These are phyloP conservation scores for Chlorodrepanis virens DNA, from an alignment of 2,113 vertebrate species.

Conservation along the genomic window DNA sequence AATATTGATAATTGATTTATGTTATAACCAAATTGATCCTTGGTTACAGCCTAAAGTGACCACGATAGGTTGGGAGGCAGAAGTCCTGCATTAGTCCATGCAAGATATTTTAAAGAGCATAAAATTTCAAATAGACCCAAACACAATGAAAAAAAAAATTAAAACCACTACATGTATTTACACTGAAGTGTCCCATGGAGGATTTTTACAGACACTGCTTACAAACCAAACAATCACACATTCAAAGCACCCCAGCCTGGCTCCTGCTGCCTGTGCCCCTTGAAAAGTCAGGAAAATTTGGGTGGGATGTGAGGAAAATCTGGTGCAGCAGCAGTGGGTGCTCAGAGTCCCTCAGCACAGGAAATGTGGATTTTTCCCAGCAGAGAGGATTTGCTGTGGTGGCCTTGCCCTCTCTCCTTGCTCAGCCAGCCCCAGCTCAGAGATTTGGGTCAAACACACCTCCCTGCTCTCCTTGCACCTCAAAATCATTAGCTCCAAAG, in stretches of 20 bases:
- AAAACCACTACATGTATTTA: not conserved
- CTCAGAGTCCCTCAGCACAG: not conserved
- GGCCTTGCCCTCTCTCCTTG: not conserved
- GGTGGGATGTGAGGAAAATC: not conserved
- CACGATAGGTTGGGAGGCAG: not conserved
- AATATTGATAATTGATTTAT: not conserved
- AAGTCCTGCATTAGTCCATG: not conserved
- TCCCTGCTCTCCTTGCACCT: not conserved
- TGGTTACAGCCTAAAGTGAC: not conserved
- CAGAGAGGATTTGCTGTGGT: not conserved
- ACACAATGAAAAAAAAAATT: not conserved
- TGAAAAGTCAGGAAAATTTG: not conserved
- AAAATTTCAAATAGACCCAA: not conserved
- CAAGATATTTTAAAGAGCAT: not conserved
- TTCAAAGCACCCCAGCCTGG: not conserved
- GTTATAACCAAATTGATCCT: not conserved
- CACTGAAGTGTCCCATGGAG: not conserved
- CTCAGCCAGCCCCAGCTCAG: not conserved
- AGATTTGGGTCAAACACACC: not conserved
- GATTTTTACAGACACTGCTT: not conserved
- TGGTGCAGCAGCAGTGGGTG: rapidly evolving
- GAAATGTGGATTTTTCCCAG: not conserved
- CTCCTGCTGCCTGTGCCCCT: not conserved
- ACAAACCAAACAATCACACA: not conserved
- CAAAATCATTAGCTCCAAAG: slow-evolving; percentile 26